Evolutionary conservation across 2,113 vertebrate genomes (phyloP).

Genomic region (Taxidea taxus): DNA sequence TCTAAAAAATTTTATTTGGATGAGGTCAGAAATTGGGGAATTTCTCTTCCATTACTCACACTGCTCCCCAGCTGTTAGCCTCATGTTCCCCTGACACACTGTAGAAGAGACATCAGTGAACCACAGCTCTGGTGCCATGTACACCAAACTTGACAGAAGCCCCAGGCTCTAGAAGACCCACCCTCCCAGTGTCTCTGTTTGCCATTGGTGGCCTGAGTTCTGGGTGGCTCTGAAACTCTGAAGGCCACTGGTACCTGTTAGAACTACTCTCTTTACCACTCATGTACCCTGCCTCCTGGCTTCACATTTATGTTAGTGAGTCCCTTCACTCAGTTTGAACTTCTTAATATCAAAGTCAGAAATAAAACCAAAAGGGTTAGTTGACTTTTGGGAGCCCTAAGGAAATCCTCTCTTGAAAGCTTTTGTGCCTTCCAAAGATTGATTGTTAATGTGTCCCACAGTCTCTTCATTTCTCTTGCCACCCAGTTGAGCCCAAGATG

Average conservation of each 20-base stretch:
- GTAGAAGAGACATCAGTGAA: neutral
- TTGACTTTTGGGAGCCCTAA: constrained; percentile 25
- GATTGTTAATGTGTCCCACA: neutral
- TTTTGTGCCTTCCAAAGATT: constrained; percentile 4
- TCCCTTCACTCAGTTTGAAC: neutral
- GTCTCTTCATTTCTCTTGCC: neutral
- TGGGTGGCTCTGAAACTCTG: neutral
- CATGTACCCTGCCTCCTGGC: neutral
- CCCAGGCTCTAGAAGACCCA: neutral
- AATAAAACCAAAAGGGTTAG: neutral
- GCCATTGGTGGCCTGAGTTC: neutral
- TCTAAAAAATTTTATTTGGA: constrained; percentile 61
- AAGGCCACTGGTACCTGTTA: neutral
- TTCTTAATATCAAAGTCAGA: neutral
- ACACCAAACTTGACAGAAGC: neutral
- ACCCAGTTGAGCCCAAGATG: neutral
- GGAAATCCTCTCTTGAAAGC: neutral
- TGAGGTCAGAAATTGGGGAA: constrained; percentile 64
- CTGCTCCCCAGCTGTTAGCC: constrained; percentile 43
- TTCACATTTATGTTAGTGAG: neutral
- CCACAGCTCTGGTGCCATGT: neutral
- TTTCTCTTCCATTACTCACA: constrained; percentile 41
- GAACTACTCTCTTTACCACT: neutral
- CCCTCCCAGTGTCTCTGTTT: neutral
- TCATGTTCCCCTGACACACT: constrained; percentile 22